Base-by-base conservation (phyloP, 2,797 vertebrate species). In the Ispidina picta region DNA sequence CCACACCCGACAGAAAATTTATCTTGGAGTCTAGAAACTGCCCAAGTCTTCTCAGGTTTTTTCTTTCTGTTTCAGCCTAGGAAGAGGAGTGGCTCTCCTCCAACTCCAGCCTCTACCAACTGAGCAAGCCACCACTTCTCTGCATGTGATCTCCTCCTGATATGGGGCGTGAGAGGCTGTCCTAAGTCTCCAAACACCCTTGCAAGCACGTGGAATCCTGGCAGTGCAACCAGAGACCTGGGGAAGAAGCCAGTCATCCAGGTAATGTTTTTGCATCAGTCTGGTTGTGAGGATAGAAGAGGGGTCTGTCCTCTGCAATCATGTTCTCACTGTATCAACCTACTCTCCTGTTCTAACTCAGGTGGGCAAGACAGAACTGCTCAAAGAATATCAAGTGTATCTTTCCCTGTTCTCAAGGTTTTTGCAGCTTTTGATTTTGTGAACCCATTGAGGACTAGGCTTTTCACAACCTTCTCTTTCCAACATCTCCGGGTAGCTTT, bases 151-250 rank as follows among this genome's bases (percentile, higher is more conserved):
- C 48, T 48, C 33, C 52, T 58, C 29, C 51, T 15, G 19, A n/a
- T 19, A 66, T 0, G 0, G 4, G 39, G 10, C 16, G 76, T 19
- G 59, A 58, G 56, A 54, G 51, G 28, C 51, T 54, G 51, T 59
- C 44, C 37, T 0, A 1, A 69, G 77, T 86, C 31, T 35, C 70
- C 76, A 70, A 79, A 64, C 13, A 39, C 43, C 49, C 76, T 58
- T 28, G 52, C 15, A 51, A 59, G 33, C 19, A 17, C 10, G 9
- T 6, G 44, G 39, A 74, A 55, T 69, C 46, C 46, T 26, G 52
- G 26, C 52, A 58, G 44, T 55, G 60, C 0, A 0, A 31, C 20
- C 3, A 8, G 4, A 70, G 52, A 65, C 25, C 33, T 15, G 20
- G 33, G 46, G 63, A 80, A 77, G 70, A 88, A 83, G 60, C 21